Evolutionary conservation across 2,888 invertebrate species (phyloP).

Genomic region (Ditylenchus weischeri): DNA sequence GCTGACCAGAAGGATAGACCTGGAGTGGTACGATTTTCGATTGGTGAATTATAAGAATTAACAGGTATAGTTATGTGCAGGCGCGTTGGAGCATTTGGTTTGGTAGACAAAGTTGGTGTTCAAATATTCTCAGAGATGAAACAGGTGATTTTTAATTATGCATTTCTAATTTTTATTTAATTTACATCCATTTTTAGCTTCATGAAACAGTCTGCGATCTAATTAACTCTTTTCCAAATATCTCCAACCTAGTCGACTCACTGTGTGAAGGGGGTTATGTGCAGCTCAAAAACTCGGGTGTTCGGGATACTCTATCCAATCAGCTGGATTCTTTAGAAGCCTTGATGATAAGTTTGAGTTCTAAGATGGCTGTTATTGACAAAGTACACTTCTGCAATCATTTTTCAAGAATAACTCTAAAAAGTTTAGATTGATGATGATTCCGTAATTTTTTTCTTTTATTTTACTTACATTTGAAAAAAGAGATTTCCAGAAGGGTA

Average conservation of each 20-base stretch:
- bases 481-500: slow-evolving; percentile 25
- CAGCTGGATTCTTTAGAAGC: slow-evolving; percentile 53
- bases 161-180: slow-evolving; percentile 2
- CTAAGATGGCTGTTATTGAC: slow-evolving; percentile 54
- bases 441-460: slow-evolving; percentile 7
- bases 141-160: slow-evolving; percentile 35
- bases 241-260: slow-evolving; percentile 37
- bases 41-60: not conserved
- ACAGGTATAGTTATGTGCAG: not conserved
- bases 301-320: slow-evolving; percentile 42
- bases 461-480: not conserved
- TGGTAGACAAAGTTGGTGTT: slow-evolving; percentile 49
- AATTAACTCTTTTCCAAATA: slow-evolving; percentile 39
- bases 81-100: slow-evolving; percentile 41
- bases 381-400: slow-evolving; percentile 37
- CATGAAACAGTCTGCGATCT: slow-evolving; percentile 42
- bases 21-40: slow-evolving; percentile 39
- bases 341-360: slow-evolving; percentile 47
- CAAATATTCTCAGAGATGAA: slow-evolving; percentile 52
- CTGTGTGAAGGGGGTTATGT: slow-evolving; percentile 32
- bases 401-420: no score
- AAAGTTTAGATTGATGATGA: not conserved
- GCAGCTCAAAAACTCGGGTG: slow-evolving; percentile 26
- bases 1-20: slow-evolving; percentile 46
- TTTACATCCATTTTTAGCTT: slow-evolving; percentile 30